Evolutionary conservation across 2,797 vertebrate species (phyloP), one percentile per base, ranked within the genome.

Genomic region (Florisuga fusca): DNA sequence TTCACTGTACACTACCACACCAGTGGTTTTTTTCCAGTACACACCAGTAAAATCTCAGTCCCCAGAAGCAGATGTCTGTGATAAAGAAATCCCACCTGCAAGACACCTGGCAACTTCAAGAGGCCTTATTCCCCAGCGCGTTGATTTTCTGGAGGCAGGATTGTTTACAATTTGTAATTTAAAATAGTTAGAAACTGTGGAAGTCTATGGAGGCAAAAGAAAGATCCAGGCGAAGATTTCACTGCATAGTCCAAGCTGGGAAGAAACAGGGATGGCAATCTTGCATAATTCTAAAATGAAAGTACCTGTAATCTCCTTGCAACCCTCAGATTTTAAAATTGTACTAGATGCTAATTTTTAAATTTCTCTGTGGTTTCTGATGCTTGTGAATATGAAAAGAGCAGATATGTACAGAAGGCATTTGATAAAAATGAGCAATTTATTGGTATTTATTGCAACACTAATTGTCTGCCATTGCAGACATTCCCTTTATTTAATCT

Each of bases 401-500:
- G 23, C 80, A 69, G 63, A 68, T 31, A 12, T 36, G 25, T 27
- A 46, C 26, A 16, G 61, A 48, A 64, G 27, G 12, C 63, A 25
- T 68, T 78, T 78, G 81, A 58, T 88, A 75, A 81, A 94, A 95
- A 86, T 16, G 36, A 63, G 26, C 33, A 26, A 38, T 74, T 12
- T 1, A 33, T 50, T 25, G 50, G 41, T 53, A 15, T 89, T 82
- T 77, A 74, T 68, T 85, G 89, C 81, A 85, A 51, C 51, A 54
- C 41, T 46, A 67, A 46, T 89, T 90, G 17, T 8, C 23, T n/a
- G 61, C 75, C 34, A 4, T 91, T 84, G 86, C 57, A 92, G 75
- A 38, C 2, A 0, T 83, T 94, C 45, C 57, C 81, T 93, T 92
- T 89, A 85, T 92, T 82, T 86, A 72, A 51, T 87, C 90, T 68